Base-by-base conservation (phyloP, 2,113 vertebrate genomes). In the Peromyscus polionotus region DNA sequence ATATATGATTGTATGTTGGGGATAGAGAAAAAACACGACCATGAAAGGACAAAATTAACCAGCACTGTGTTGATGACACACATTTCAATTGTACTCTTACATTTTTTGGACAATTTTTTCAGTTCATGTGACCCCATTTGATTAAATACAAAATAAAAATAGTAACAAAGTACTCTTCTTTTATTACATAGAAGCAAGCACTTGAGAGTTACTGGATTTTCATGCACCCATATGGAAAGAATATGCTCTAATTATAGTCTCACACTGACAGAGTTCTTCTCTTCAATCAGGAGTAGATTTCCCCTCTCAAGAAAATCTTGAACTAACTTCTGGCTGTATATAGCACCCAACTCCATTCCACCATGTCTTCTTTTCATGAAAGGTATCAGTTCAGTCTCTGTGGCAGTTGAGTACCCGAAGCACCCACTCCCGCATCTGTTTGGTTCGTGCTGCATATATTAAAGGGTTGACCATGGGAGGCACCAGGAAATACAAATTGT, bases 401-500 rank as follows among this genome's bases (percentile, higher is more conserved):
- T 17, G 63, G 81, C 88, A 96, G 42, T 26, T 88, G 3, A 98
- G 10, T 11, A 96, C 73, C 3, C 1, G 45, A 9, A 94, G 5
- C 0, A 97, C 61, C 80, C 72, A 31, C 20, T 98, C 59, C 10
- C 51, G 2, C 0, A 97, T 79, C 86, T 97, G 95, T 24, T 72
- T 97, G 0, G 95, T 97, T 9, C 72, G 10, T 33, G 63, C 85
- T 0, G 92, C 89, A 0, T 92, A 96, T 84, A 97, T 96, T 0
- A 93, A 0, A 0, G 98, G 98, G 45, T 96, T 97, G 8, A 96
- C 90, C 95, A 97, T 83, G 0, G 94, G 98, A 0, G 98, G 98
- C 45, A 97, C 3, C 19, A 98, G 88, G 77, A 98, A 93, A 0
- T 96, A 95, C 0, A 98, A 93, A 88, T 57, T 98, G 92, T 97